Conservation (phyloP, 1,140 invertebrate species). For the Cydia fagiglandana region DNA sequence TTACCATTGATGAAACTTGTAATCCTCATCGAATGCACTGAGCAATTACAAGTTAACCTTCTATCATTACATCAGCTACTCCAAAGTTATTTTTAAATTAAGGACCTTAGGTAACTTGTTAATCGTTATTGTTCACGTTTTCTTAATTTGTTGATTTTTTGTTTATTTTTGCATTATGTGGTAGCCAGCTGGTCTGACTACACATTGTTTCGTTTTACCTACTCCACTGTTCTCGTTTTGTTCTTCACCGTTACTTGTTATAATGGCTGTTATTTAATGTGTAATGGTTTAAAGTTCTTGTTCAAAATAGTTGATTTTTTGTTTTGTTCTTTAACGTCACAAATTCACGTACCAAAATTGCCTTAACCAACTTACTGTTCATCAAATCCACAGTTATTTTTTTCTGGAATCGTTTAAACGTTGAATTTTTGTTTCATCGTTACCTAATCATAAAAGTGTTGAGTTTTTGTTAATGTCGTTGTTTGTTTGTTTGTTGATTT, state of each 20-base stretch:
- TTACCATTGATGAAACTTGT: background rate
- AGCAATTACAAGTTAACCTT: slow-evolving; percentile 1
- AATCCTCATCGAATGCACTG: background rate
- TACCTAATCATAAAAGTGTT: slow-evolving; percentile 30
- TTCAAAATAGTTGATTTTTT: slow-evolving; percentile 49
- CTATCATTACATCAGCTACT: background rate
- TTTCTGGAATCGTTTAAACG: background rate
- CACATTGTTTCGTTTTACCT: background rate
- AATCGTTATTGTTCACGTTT: slow-evolving; percentile 24
- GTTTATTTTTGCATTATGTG: background rate
- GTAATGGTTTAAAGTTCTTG: slow-evolving; percentile 34
- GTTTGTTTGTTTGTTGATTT: slow-evolving; percentile 37
- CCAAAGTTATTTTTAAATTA: slow-evolving; percentile 8
- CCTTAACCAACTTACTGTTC: background rate
- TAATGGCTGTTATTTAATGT: slow-evolving; percentile 35
- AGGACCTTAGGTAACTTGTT: slow-evolving; percentile 26
- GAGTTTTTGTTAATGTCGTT: slow-evolving; percentile 37
- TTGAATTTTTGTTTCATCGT: slow-evolving; percentile 36
- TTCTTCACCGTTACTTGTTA: background rate
- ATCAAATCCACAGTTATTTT: background rate
- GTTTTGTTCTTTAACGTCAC: slow-evolving; percentile 46
- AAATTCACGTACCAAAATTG: slow-evolving; percentile 5
- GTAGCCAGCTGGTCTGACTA: slow-evolving; percentile 7
- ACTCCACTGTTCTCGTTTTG: background rate
- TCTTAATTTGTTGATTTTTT: slow-evolving; percentile 9